Conservation (phyloP, 2,797 vertebrate species). For the Coregonus suidteri region DNA sequence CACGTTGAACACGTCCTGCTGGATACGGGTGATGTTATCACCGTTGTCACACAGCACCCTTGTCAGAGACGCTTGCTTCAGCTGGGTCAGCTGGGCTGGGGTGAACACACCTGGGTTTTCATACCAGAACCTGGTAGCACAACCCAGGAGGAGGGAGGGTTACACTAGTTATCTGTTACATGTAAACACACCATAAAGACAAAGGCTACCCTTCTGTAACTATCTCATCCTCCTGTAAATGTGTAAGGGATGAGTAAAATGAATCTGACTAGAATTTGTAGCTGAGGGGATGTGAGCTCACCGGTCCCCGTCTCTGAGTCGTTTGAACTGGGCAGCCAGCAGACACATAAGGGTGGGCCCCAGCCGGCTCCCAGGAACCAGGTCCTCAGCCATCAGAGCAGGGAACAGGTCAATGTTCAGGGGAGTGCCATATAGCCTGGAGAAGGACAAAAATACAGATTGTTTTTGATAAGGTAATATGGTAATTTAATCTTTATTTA, state of each 20-base stretch:
- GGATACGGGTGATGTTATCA: slow-evolving; percentile 95
- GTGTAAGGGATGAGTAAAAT: not conserved
- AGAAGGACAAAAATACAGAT: not conserved
- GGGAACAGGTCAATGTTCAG: slow-evolving; percentile 95
- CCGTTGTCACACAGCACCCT: slow-evolving; percentile 92
- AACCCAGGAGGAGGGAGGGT: slow-evolving; percentile 76
- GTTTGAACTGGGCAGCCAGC: slow-evolving; percentile 87
- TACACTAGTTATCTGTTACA: no score
- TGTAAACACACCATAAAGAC: not conserved
- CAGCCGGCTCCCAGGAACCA: slow-evolving; percentile 91
- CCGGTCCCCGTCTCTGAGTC: slow-evolving; percentile 93
- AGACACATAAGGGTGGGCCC: slow-evolving; percentile 96
- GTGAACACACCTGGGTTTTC: slow-evolving; percentile 93
- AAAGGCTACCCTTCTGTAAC: no score
- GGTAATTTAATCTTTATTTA: no score
- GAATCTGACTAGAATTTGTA: not conserved
- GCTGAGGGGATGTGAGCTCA: not conserved
- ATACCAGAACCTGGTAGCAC: slow-evolving; percentile 98
- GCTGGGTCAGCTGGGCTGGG: slow-evolving; percentile 93
- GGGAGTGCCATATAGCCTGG: slow-evolving; percentile 90
- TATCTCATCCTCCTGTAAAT: not conserved
- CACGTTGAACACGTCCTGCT: slow-evolving; percentile 89
- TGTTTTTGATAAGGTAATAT: not conserved
- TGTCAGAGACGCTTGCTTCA: slow-evolving; percentile 91
- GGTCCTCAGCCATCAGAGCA: slow-evolving; percentile 94